Conservation (phyloP, 2,888 invertebrate species). For the Eupsilia transversa region DNA sequence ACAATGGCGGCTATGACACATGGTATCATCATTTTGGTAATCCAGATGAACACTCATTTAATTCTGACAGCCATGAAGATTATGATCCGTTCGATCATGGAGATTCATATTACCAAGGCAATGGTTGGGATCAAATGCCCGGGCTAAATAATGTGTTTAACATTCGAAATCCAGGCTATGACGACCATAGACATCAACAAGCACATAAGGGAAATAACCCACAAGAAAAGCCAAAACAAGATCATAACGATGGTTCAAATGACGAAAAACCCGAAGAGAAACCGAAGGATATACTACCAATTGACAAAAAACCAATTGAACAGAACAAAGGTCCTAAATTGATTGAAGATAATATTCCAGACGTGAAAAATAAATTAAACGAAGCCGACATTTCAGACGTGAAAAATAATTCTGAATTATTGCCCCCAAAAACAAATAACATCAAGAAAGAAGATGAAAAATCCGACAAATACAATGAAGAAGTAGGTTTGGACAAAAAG, state of each 20-base stretch:
- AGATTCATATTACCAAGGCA: conserved; percentile 19
- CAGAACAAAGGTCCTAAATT: neutral
- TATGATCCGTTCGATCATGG: conserved; percentile 20
- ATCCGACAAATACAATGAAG: neutral
- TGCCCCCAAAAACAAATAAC: conserved; percentile 49
- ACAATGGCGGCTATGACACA: neutral
- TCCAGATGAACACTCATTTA: conserved; percentile 20
- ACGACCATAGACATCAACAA: conserved; percentile 1
- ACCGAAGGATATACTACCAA: neutral
- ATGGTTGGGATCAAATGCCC: conserved; percentile 24
- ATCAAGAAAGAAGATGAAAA: conserved; percentile 24
- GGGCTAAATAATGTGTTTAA: conserved; percentile 43
- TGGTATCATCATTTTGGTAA: conserved; percentile 40
- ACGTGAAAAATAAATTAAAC: neutral
- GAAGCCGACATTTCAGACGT: neutral
- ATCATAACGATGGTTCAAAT: neutral
- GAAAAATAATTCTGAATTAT: conserved; percentile 1
- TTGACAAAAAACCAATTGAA: neutral
- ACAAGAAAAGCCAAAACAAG: conserved; percentile 1
- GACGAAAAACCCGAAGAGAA: neutral
- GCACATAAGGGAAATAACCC: neutral
- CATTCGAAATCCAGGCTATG: conserved; percentile 9
- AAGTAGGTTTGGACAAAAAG: conserved; percentile 29
- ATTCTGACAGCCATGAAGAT: conserved; percentile 15
- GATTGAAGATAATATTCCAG: neutral